Evolutionary conservation across 2,888 invertebrate species (phyloP), one percentile per base, ranked within the genome.

Genomic region (Falcaria lacertinaria): DNA sequence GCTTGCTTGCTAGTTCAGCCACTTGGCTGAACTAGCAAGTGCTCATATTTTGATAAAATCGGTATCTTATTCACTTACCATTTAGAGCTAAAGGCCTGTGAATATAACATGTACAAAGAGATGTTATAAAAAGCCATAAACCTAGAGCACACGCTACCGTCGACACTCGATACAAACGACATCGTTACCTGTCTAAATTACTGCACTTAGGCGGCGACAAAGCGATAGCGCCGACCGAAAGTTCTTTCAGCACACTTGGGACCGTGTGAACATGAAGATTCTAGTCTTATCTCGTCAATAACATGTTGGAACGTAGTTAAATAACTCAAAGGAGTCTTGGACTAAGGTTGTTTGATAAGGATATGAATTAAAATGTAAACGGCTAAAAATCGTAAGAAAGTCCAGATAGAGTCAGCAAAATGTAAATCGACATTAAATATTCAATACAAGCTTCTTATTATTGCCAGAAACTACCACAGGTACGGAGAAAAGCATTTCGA

Each of bases 101-200:
- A 28, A 28, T 11, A 11, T 28, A 11, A 28, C 28, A 11, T 7
- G 28, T 1, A 11, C n/a, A n/a, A n/a, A 48, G 54, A 50, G 43
- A 43, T 43, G 48, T 53, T 54, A 54, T 66, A 63, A 64, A 69
- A 66, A 48, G 53, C 52, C 40, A 64, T 69, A 63, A 68, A 66
- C 56, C 46, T 22, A 25, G 46, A 57, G 47, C 42, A 41, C 50
- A 52, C 59, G 54, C 57, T 52, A 52, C 45, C 43, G 52, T 56
- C 47, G 54, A 56, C 43, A 54, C 48, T 57, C 57, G 57, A 70
- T 67, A 69, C 65, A 59, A 64, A 67, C 59, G 59, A 56, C 57
- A 59, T 57, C 64, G 62, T 72, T 73, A 72, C 68, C 64, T 69
- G 65, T 45, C 55, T 44, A 64, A 70, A 69, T 66, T 52, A 52